These are phyloP conservation scores for Polietes domitor DNA, from an alignment of 2,888 invertebrate genomes.

Conservation along the genomic window DNA sequence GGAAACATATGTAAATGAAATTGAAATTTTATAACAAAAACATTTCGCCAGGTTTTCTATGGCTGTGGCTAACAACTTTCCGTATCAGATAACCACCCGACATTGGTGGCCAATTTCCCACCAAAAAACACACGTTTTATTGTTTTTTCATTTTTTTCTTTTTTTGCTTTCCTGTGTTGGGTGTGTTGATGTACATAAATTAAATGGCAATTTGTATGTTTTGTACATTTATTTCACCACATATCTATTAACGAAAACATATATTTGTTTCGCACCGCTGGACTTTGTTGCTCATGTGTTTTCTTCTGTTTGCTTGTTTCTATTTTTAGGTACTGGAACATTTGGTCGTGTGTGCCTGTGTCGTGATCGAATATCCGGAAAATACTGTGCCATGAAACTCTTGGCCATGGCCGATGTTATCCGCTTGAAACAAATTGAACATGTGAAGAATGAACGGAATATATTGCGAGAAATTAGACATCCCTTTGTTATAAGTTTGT, in stretches of 20 bases:
- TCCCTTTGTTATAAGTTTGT: conserved; percentile 98
- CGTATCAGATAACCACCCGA: not conserved
- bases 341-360: conserved; percentile 97
- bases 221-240: conserved; percentile 7
- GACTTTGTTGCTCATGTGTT: conserved; percentile 1
- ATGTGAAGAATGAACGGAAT: conserved; percentile 98
- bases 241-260: conserved; percentile 26
- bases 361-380: conserved; percentile 89
- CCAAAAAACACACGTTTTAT: not conserved
- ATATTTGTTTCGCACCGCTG: not conserved
- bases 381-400: conserved; percentile 96
- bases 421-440: conserved; percentile 96
- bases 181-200: conserved; percentile 18
- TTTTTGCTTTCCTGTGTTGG: not conserved
- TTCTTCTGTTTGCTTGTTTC: conserved; percentile 67
- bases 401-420: conserved; percentile 96
- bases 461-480: conserved; percentile 95
- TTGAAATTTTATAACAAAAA: too few relatives aligned
- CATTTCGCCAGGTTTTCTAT: not conserved
- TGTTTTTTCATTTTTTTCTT: not conserved
- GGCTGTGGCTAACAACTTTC: not conserved
- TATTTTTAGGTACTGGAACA: conserved; percentile 92
- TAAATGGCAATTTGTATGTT: conserved; percentile 27
- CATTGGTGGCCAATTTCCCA: not conserved
- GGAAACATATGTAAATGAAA: too few relatives aligned